Conservation (phyloP, 2,888 invertebrate genomes). For the Nephrotoma guestfalica region DNA sequence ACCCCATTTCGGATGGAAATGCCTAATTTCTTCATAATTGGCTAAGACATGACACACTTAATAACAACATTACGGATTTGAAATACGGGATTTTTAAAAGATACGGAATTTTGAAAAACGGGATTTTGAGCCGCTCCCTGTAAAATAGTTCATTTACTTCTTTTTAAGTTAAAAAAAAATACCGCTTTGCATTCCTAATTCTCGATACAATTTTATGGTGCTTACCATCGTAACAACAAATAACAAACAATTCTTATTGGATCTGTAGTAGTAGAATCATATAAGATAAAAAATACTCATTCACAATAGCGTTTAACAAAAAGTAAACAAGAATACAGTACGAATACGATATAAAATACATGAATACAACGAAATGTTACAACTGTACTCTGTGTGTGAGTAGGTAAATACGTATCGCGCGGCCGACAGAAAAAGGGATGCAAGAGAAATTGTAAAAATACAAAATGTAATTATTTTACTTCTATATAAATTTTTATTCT, state of each 20-base stretch:
- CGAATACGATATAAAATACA: neutral
- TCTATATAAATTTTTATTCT: neutral
- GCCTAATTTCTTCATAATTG: no score
- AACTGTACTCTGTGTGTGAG: neutral
- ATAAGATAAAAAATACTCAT: neutral
- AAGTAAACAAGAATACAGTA: neutral
- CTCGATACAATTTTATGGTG: neutral
- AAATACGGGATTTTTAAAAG: no score
- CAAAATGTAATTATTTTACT: neutral
- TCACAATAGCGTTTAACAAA: neutral
- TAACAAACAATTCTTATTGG: neutral
- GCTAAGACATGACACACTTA: no score
- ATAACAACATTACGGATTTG: no score
- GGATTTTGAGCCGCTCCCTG: no score
- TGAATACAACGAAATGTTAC: neutral
- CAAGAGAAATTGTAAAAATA: neutral
- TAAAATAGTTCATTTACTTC: no score
- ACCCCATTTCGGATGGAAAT: no score
- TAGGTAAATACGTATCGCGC: neutral
- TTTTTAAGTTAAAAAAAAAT: no score
- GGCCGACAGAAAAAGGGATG: neutral
- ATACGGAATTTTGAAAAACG: no score
- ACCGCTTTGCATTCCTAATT: neutral
- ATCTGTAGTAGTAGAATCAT: neutral
- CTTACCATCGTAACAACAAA: neutral